These are phyloP conservation scores for Taxidea taxus DNA, from an alignment of 2,113 vertebrate species.

Conservation along the genomic window DNA sequence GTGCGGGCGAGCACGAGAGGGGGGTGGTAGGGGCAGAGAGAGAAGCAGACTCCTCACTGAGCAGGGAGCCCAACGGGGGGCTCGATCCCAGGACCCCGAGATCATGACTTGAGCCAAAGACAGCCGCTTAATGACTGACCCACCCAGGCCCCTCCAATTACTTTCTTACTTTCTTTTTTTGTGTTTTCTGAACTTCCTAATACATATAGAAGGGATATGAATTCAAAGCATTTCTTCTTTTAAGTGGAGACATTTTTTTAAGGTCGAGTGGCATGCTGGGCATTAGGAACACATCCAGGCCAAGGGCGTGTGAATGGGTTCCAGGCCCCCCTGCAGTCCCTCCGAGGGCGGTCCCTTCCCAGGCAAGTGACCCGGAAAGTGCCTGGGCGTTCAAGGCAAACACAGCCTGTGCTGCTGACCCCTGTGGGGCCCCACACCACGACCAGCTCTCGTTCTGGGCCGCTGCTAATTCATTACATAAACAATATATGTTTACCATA, in stretches of 20 bases:
- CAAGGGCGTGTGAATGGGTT: not conserved
- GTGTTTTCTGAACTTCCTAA: not conserved
- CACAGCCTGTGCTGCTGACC: not conserved
- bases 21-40: not conserved
- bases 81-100: not conserved
- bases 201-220: not conserved
- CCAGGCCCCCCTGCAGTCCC: not conserved
- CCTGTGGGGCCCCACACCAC: no score
- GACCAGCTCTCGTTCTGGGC: not conserved
- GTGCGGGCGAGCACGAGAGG: not conserved
- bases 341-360: not conserved
- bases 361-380: not conserved
- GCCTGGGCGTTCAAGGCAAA: fast-evolving
- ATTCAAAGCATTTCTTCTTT: not conserved
- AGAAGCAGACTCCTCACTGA: not conserved
- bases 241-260: not conserved
- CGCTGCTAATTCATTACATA: not conserved
- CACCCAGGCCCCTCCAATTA: no score
- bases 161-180: not conserved
- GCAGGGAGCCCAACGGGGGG: not conserved
- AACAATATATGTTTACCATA: not conserved
- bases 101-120: not conserved
- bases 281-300: not conserved
- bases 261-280: not conserved
- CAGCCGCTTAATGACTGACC: no score